Base-by-base conservation (phyloP, 2,797 vertebrate genomes). In the Cryptoblepharus egeriae region DNA sequence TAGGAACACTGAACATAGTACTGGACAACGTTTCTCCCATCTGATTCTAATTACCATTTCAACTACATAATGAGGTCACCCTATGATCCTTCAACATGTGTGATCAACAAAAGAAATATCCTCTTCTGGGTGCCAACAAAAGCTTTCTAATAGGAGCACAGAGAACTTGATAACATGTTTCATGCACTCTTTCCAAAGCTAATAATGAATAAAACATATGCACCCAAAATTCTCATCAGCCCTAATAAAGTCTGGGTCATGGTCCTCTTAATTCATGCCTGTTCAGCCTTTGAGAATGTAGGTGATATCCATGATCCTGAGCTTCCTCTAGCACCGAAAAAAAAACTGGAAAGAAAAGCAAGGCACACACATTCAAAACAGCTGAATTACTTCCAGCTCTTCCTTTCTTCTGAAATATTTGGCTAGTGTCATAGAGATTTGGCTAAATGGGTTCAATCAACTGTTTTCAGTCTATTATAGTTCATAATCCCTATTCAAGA, bases 401-500 rank as follows among this genome's bases (percentile, higher is more conserved):
- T 90, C 75, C 87, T 76, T 12, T 61, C 42, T 4, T 1, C 88
- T 70, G 89, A 92, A 92, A 83, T 90, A 93, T 95, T 95, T 94
- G 96, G 95, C 96, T 96, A 96, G 92, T 96, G 94, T 96, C 95
- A 94, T 90, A 93, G 92, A 82, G 90, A 91, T 95, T 93, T 96
- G 95, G 93, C 93, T 95, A 94, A 95, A 93, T 95, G 91, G 89
- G 81, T 88, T 94, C 92, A 94, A 91, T 95, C 94, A 92, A 94
- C 93, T 94, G 91, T 94, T 95, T 94, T 94, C 91, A 80, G 90
- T 91, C 92, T 90, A 94, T 95, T 95, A 93, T 93, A 85, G 94
- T 92, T 95, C 91, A 92, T 96, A 96, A 96, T 96, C 95, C 93
- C 94, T 94, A 93, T 96, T 96, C 93, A 95, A 95, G 92, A 95